Conservation (phyloP, 64 coral and sea anemone species). For the Actinia equina region DNA sequence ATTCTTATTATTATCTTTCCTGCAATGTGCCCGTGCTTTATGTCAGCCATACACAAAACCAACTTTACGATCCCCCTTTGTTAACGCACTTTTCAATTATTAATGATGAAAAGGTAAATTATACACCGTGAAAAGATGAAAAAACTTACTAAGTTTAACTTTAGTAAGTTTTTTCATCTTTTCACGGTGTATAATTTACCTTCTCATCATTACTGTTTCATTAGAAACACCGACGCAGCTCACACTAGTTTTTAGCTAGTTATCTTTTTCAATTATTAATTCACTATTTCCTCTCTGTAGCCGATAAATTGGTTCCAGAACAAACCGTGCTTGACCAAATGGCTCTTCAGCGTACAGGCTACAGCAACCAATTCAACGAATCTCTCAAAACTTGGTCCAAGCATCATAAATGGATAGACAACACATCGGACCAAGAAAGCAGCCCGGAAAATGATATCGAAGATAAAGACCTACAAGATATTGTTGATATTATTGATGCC, state of each 20-base stretch:
- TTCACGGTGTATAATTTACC: too few species aligned
- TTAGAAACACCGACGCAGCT: too few species aligned
- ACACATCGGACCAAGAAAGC: not conserved
- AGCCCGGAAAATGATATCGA: conserved; percentile 26
- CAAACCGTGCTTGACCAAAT: conserved; percentile 38
- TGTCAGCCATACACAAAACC: too few species aligned
- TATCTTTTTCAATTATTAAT: too few species aligned
- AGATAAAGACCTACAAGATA: conserved; percentile 51
- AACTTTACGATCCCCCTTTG: not conserved
- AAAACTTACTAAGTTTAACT: too few species aligned
- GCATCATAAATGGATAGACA: conserved; percentile 12
- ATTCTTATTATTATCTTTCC: too few species aligned
- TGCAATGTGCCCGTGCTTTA: too few species aligned
- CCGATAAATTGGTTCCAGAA: conserved; percentile 59
- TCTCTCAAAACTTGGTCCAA: not conserved
- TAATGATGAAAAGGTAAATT: too few species aligned
- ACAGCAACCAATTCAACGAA: not conserved
- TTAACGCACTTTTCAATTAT: not conserved
- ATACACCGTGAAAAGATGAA: too few species aligned
- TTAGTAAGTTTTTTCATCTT: too few species aligned
- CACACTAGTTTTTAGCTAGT: too few species aligned
- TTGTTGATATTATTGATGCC: conserved; percentile 32
- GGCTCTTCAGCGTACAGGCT: conserved; percentile 44
- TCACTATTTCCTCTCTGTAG: conserved; percentile 15
- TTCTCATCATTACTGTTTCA: too few species aligned